Conservation (phyloP, 2,888 invertebrate species). For the Polydrusus pterygomalis region DNA sequence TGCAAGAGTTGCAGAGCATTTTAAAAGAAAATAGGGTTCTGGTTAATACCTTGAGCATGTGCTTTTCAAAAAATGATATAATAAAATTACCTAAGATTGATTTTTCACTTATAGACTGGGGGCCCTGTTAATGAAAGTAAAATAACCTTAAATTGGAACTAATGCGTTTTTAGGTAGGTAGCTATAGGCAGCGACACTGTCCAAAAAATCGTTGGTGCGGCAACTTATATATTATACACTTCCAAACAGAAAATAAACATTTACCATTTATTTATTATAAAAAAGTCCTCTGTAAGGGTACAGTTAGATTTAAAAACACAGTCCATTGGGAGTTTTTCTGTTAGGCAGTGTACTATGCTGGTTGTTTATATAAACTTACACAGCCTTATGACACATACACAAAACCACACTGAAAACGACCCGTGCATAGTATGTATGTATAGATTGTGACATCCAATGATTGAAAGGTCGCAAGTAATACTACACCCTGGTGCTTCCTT, state of each 20-base stretch:
- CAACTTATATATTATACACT: conserved; percentile 61
- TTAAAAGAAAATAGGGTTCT: too few species aligned
- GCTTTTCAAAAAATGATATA: not conserved
- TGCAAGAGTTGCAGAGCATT: too few species aligned
- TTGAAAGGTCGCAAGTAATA: conserved; percentile 73
- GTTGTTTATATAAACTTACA: conserved; percentile 66
- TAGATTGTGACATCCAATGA: conserved; percentile 71
- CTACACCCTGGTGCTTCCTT: conserved; percentile 73
- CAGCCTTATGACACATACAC: conserved; percentile 73
- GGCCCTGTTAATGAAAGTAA: conserved; percentile 13
- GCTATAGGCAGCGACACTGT: conserved; percentile 56
- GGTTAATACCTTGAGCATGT: too few species aligned
- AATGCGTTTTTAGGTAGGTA: conserved; percentile 49
- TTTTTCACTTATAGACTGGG: conserved; percentile 15
- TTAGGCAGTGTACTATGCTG: conserved; percentile 51
- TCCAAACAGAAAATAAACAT: conserved; percentile 61
- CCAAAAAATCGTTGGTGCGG: conserved; percentile 56
- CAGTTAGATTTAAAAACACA: conserved; percentile 41
- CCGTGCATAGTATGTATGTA: conserved; percentile 71
- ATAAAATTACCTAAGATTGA: not conserved
- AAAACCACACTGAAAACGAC: conserved; percentile 72
- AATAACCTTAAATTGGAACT: conserved; percentile 54
- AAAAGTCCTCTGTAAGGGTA: conserved; percentile 39
- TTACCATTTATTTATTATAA: conserved; percentile 39
- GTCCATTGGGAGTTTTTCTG: conserved; percentile 42